These are phyloP conservation scores for Dynastes hyllus DNA, from an alignment of 2,888 invertebrate species.

Conservation along the genomic window DNA sequence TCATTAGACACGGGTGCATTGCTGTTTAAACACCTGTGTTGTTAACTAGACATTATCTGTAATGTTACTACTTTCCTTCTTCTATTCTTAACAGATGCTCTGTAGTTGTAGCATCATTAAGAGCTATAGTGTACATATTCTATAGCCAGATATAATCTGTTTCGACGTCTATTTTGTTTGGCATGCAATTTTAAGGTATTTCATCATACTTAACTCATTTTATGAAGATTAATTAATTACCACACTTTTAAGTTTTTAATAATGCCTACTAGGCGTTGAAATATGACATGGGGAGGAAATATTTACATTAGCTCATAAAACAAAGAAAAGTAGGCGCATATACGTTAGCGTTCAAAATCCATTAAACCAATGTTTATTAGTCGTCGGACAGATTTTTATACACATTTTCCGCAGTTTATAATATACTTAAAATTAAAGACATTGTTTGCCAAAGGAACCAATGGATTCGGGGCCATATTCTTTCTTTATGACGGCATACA, in stretches of 20 bases:
- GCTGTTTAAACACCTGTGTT: too few relatives aligned
- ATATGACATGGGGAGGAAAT: not conserved
- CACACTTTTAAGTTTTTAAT: not conserved
- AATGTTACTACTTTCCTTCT: too few relatives aligned
- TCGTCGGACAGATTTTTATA: conserved; percentile 7
- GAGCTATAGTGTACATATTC: too few relatives aligned
- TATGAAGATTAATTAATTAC: too few relatives aligned
- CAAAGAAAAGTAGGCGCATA: not conserved
- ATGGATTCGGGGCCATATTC: not conserved
- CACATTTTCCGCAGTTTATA: conserved; percentile 1
- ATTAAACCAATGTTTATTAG: conserved; percentile 9
- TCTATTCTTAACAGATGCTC: too few relatives aligned
- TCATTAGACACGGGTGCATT: too few relatives aligned
- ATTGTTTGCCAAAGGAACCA: conserved; percentile 28
- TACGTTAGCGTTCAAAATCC: not conserved
- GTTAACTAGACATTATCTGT: too few relatives aligned
- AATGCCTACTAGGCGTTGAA: not conserved
- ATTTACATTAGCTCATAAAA: not conserved
- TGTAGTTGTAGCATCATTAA: too few relatives aligned
- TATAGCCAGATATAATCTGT: too few relatives aligned
- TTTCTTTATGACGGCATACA: not conserved
- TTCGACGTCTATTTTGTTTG: too few relatives aligned
- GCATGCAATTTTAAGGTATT: too few relatives aligned
- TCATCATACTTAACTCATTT: too few relatives aligned
- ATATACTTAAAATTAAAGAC: conserved; percentile 22